phyloP scores from a whole-genome alignment of 2,113 vertebrate genomes.

The Pomatostomus ruficeps region DNA sequence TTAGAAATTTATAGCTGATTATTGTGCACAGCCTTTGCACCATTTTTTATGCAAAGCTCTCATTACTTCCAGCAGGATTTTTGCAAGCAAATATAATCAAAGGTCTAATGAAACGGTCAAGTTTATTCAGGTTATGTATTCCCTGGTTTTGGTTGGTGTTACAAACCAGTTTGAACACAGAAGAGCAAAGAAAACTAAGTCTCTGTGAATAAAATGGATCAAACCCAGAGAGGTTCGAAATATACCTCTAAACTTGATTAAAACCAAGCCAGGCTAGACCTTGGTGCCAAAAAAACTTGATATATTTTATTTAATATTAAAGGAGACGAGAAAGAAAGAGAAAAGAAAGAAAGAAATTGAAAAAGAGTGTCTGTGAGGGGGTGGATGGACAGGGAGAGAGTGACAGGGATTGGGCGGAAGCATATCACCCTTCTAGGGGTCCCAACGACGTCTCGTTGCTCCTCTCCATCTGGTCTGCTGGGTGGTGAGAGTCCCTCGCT shows the following conservation, averaged over 20 bases:
- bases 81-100: neutral
- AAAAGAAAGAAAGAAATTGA: neutral
- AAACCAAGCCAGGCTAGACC: neutral
- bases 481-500: neutral
- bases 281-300: neutral
- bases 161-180: fast-evolving
- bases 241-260: neutral
- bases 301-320: neutral
- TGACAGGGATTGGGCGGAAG: neutral
- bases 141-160: neutral
- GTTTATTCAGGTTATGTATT: neutral
- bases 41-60: neutral
- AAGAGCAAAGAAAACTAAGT: neutral
- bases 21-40: neutral
- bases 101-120: neutral
- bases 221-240: fast-evolving
- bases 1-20: neutral
- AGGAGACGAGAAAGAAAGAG: neutral
- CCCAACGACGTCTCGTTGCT: fast-evolving
- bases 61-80: neutral
- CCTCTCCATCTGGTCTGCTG: no score
- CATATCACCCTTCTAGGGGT: neutral
- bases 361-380: neutral
- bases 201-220: fast-evolving
- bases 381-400: neutral